Conservation (phyloP, 2,797 vertebrate species). For the Neosilurus hyrtlii region DNA sequence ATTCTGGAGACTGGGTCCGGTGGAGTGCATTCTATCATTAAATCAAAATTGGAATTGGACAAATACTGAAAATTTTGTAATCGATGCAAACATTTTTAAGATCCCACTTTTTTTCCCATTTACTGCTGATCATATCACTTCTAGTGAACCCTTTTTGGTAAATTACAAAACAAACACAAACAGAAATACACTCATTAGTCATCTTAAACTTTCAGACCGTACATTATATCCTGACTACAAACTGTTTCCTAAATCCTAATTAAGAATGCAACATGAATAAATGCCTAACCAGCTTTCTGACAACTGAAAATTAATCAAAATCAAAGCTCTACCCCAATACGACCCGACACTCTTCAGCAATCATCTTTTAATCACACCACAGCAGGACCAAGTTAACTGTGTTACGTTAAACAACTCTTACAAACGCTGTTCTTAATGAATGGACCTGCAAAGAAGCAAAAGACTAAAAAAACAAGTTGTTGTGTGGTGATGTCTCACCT, state of each 20-base stretch:
- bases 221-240: neutral
- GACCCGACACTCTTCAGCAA: neutral
- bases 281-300: neutral
- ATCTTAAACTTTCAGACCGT: neutral
- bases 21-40: neutral
- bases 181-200: neutral
- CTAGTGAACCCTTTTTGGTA: neutral
- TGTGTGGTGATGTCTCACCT: conserved; percentile 69
- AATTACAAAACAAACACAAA: neutral
- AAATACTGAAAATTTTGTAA: neutral
- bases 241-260: neutral
- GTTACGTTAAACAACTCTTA: neutral
- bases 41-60: neutral
- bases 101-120: neutral
- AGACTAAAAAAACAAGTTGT: neutral
- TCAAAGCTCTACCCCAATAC: neutral
- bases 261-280: too few species aligned
- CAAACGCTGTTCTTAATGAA: neutral
- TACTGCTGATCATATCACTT: neutral
- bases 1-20: neutral
- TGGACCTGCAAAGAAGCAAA: too few species aligned
- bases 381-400: neutral
- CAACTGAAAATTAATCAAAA: neutral
- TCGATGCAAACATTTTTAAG: neutral
- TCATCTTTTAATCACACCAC: neutral